Conservation (phyloP, 1,140 invertebrate genomes). For the Sycophaga agraensis region DNA sequence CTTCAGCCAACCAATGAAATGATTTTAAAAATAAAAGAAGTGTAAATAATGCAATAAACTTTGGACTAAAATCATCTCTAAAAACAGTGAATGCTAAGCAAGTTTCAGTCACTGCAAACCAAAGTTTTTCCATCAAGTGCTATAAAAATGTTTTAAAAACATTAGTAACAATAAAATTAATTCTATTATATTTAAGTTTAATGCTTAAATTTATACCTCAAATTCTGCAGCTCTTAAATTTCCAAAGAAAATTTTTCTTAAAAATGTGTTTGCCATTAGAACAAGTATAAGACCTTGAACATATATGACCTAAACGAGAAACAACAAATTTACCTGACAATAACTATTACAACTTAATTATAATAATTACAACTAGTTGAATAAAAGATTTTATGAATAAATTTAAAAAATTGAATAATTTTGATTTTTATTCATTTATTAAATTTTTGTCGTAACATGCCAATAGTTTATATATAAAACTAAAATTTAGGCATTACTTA, state of each 20-base stretch:
- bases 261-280: constrained; percentile 90
- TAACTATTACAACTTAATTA: too few species aligned
- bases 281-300: constrained; percentile 96
- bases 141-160: constrained; percentile 58
- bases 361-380: too few species aligned
- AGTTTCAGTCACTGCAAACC: constrained; percentile 99
- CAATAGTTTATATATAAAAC: too few species aligned
- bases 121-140: constrained; percentile 97
- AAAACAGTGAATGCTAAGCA: constrained; percentile 99
- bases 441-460: too few species aligned
- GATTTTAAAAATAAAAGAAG: constrained; percentile 96
- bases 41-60: constrained; percentile 97
- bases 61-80: constrained; percentile 97
- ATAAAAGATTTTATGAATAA: too few species aligned
- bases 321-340: too few species aligned
- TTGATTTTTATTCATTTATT: too few species aligned
- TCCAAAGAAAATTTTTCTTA: constrained; percentile 97
- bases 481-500: too few species aligned
- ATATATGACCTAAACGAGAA: constrained; percentile 91
- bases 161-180: background rate
- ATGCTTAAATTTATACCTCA: constrained; percentile 69
- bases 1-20: constrained; percentile 99
- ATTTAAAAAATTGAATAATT: too few species aligned
- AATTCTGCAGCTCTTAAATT: constrained; percentile 95
- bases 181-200: background rate